These are phyloP conservation scores for Meganola albula DNA, from an alignment of 2,888 invertebrate genomes.

Conservation along the genomic window DNA sequence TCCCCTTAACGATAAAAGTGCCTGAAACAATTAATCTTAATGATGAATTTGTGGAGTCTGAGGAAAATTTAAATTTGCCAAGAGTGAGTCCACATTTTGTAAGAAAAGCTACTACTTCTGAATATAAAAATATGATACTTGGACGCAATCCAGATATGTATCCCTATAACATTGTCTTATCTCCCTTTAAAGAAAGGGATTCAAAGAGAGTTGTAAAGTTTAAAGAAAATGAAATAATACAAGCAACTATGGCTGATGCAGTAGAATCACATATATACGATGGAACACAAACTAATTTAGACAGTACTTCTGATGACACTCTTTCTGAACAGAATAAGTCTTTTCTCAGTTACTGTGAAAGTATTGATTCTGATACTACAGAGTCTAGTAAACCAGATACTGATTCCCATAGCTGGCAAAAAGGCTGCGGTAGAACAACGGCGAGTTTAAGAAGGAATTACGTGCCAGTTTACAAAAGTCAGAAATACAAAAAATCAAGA, in stretches of 20 bases:
- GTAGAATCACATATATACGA: slow-evolving; percentile 25
- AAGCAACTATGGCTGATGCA: slow-evolving; percentile 20
- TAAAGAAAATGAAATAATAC: slow-evolving; percentile 32
- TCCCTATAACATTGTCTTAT: slow-evolving; percentile 65
- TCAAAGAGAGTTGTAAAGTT: slow-evolving; percentile 54
- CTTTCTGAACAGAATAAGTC: slow-evolving; percentile 25
- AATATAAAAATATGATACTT: slow-evolving; percentile 61
- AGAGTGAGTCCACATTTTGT: slow-evolving; percentile 40
- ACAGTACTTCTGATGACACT: slow-evolving; percentile 20
- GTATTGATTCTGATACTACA: slow-evolving; percentile 41
- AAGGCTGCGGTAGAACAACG: slow-evolving; percentile 24
- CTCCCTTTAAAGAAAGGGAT: slow-evolving; percentile 54
- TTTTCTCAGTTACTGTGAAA: slow-evolving; percentile 22
- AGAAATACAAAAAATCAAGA: slow-evolving; percentile 37
- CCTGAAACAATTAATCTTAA: slow-evolving; percentile 16
- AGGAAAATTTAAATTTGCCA: slow-evolving; percentile 48
- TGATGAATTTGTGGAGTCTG: slow-evolving; percentile 56
- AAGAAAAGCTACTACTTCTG: slow-evolving; percentile 32
- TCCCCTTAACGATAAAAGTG: slow-evolving; percentile 7
- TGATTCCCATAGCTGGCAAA: slow-evolving; percentile 50
- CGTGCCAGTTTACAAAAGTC: slow-evolving; percentile 40
- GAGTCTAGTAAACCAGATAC: slow-evolving; percentile 47
- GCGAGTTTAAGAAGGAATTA: slow-evolving; percentile 29
- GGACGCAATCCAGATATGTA: slow-evolving; percentile 55
- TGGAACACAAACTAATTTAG: slow-evolving; percentile 12